Evolutionary conservation across 1,140 invertebrate species (phyloP).

Genomic region (Leptopilina clavipes): DNA sequence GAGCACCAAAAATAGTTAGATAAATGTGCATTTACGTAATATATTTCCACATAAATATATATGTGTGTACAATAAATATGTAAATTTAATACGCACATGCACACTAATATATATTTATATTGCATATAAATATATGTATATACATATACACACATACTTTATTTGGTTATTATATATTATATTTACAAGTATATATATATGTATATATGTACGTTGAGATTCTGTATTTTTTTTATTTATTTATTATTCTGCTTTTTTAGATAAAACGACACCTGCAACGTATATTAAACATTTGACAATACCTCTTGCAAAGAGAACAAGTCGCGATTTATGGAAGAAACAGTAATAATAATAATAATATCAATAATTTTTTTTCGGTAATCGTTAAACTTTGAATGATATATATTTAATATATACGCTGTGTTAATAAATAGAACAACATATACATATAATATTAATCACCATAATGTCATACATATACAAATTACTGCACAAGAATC

Average conservation of each 20-base stretch:
- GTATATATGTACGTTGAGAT: conserved; percentile 27
- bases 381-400: conserved; percentile 68
- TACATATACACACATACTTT: conserved; percentile 51
- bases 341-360: conserved; percentile 55
- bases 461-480: conserved; percentile 59
- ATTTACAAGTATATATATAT: conserved; percentile 39
- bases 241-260: background rate
- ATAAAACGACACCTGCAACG: conserved; percentile 38
- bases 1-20: conserved; percentile 66
- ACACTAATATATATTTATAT: conserved; percentile 19
- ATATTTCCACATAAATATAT: conserved; percentile 49
- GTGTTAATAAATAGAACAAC: conserved; percentile 74
- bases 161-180: conserved; percentile 21
- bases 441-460: conserved; percentile 71
- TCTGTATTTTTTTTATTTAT: background rate
- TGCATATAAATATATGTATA: background rate
- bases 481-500: conserved; percentile 46
- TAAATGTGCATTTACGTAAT: conserved; percentile 70
- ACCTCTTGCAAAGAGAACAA: conserved; percentile 7
- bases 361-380: conserved; percentile 44
- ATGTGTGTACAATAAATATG: conserved; percentile 1
- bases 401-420: conserved; percentile 64
- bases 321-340: conserved; percentile 49
- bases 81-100: conserved; percentile 53
- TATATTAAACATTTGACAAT: conserved; percentile 45